Percentiles rank a stretch among this genome's conserved stretches.
Evolutionary conservation across 2,113 vertebrate genomes (phyloP).

Genomic region (Cyanoderma ruficeps): DNA sequence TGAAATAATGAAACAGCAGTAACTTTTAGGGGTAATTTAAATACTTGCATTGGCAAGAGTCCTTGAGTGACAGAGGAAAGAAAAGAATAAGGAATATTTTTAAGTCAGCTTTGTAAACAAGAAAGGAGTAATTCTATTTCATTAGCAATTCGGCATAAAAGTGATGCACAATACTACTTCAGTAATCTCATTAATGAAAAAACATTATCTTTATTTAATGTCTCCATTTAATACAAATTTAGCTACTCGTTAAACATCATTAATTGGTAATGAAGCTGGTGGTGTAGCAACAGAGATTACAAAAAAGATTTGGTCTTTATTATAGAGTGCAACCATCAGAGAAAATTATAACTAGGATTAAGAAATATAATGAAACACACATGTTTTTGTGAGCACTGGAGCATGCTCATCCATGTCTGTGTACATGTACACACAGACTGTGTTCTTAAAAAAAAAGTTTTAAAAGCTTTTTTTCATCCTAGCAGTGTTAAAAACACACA

Average conservation of each 20-base stretch:
- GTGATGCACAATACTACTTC: slow-evolving; percentile 34
- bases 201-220: slow-evolving; percentile 68
- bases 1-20: not conserved
- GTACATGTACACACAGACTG: not conserved
- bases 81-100: not conserved
- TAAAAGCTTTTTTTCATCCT: not conserved
- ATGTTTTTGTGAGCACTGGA: not conserved
- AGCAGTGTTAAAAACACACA: not conserved
- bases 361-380: not conserved
- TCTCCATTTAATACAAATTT: slow-evolving; percentile 62
- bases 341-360: not conserved
- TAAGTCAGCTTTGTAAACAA: not conserved
- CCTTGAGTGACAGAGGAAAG: not conserved
- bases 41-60: not conserved
- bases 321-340: not conserved
- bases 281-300: slow-evolving; percentile 32
- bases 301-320: not conserved
- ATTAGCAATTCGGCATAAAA: slow-evolving; percentile 68
- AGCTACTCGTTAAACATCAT: slow-evolving; percentile 65
- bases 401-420: fast-evolving
- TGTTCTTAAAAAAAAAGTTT: not conserved
- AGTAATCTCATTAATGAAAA: slow-evolving; percentile 71
- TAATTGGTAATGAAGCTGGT: slow-evolving; percentile 66
- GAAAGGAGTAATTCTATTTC: slow-evolving; percentile 41
- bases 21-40: not conserved